Base-by-base conservation (phyloP, 2,888 invertebrate genomes). In the Odontocerum albicorne region DNA sequence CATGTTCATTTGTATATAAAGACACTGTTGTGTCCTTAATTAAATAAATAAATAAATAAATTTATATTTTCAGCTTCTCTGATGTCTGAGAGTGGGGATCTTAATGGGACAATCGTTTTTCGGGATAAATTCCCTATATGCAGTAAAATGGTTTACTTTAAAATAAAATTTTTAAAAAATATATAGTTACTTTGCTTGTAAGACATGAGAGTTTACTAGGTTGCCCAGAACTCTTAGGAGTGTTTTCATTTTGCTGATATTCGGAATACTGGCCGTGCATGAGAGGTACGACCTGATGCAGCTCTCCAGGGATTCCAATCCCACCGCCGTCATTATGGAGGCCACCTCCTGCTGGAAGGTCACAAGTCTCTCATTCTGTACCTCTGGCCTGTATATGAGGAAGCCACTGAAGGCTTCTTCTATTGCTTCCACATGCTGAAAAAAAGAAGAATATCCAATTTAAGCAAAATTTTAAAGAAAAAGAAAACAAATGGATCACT, bases 351-450 rank as follows among this genome's bases (percentile, higher is more conserved):
- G 83, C 63, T 87, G 84, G 72, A 88, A 88, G 66, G 76, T 72
- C 32, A 80, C 71, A 20, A 86, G 74, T 68, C 86, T 87, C 62
- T 87, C 86, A 61, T 75, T 78, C 67, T 92, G 88, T 54, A 81
- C 80, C 46, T 85, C 84, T 13, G 84, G 79, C 63, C 87, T 85
- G 65, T 92, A 88, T 1, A 92, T 87, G 55, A 95, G 80, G 64
- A 90, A 92, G 64, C 90, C 90, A 68, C 90, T 90, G 67, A 96
- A 95, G 0, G 92, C 92, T 71, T 93, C 92, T 67, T 94, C 93
- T 22, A 92, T 88, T 0, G 86, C 82, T 67, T 92, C 91, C 4
- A 92, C 88, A 70, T 85, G 84, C 90, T 90, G 64, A 10, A 75
- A 74, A 35, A 12, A 10, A 16, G 39, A n/a, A 39, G n/a, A n/a